A percentile compares a stretch with the other conserved stretches of the same genome.
These are phyloP conservation scores for Alca torda DNA, from an alignment of 2,797 vertebrate genomes.

Conservation along the genomic window DNA sequence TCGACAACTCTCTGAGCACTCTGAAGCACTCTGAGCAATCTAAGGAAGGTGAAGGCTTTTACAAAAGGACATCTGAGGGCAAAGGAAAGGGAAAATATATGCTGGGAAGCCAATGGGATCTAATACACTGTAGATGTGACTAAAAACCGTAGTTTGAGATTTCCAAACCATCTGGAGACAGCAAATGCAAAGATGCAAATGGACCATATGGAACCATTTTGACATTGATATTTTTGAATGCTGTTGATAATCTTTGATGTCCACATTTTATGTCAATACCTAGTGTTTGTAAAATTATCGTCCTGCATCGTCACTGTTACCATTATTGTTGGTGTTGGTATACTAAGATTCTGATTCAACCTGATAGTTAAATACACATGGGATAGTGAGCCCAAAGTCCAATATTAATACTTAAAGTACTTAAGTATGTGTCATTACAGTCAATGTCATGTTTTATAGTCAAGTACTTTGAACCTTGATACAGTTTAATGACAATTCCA, in stretches of 20 bases:
- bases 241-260: not conserved
- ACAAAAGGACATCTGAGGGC: not conserved
- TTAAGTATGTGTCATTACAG: not conserved
- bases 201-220: not conserved
- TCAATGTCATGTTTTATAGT: not conserved
- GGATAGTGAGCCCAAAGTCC: not conserved
- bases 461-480: not conserved
- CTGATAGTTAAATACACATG: not conserved
- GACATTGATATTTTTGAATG: not conserved
- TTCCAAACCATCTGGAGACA: not conserved
- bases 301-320: not conserved
- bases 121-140: not conserved
- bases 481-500: not conserved
- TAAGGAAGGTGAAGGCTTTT: not conserved
- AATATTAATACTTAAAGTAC: not conserved
- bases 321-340: not conserved
- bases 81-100: not conserved
- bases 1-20: not conserved
- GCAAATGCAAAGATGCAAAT: not conserved
- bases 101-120: not conserved
- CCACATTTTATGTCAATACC: not conserved
- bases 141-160: not conserved
- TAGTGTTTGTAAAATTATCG: not conserved
- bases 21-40: not conserved
- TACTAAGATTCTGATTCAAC: not conserved